phyloP scores from a whole-genome alignment of 1,140 invertebrate genomes.

The Eueides isabella region DNA sequence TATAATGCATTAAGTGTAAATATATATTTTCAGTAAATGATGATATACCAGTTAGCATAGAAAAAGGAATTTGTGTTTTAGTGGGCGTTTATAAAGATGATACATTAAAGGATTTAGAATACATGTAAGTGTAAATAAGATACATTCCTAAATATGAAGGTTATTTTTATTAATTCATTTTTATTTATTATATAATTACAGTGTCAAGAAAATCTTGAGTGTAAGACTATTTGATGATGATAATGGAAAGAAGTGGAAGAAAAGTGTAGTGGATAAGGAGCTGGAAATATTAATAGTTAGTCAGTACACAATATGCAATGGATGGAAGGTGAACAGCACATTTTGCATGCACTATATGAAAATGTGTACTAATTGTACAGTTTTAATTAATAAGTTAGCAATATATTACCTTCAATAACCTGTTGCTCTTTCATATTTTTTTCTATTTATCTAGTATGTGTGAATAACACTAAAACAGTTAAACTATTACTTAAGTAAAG shows the following conservation, averaged over 20 bases:
- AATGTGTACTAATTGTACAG: no score
- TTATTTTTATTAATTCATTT: neutral
- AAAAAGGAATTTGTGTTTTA: constrained; percentile 8
- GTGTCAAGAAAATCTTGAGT: constrained; percentile 31
- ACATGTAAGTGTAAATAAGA: constrained; percentile 17
- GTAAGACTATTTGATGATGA: constrained; percentile 28
- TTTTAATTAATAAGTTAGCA: no score
- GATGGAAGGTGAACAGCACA: constrained; percentile 85
- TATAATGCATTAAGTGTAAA: neutral
- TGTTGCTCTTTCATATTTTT: no score
- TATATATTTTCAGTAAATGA: constrained; percentile 25
- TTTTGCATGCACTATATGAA: neutral
- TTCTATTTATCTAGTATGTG: no score
- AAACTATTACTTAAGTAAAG: no score
- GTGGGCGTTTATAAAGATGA: constrained; percentile 25
- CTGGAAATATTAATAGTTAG: constrained; percentile 88
- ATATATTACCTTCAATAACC: no score
- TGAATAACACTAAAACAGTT: no score
- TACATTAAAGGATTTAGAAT: constrained; percentile 22
- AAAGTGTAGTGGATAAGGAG: constrained; percentile 90
- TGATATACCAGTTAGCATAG: constrained; percentile 21
- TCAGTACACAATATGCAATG: constrained; percentile 94
- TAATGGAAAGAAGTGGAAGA: constrained; percentile 89
- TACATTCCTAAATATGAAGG: neutral
- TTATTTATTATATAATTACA: constrained; percentile 9